Base-by-base conservation (phyloP, 2,888 invertebrate genomes). In the Sphaerophoria taeniata region DNA sequence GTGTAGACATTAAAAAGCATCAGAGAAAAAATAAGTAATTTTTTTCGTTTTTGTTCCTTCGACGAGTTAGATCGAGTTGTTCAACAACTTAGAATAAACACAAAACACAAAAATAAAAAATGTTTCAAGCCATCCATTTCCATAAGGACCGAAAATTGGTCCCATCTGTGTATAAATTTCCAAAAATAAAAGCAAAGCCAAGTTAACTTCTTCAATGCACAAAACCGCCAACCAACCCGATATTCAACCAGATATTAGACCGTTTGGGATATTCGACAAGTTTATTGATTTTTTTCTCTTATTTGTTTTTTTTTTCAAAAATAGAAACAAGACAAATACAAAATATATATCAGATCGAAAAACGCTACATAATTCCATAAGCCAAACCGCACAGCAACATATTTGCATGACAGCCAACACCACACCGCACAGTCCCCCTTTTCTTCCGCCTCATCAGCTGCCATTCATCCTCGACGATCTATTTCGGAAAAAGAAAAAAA, bases 281-380 rank as follows among this genome's bases (percentile, higher is more conserved):
- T 61, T 72, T 84, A 84, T 84, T 84, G 84, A 84, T 84, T 84
- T 76, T 82, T 12, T 2, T 56, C 24, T 24, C 24, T 24, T 60
- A 39, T 60, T 24, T 60, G 24, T 60, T 43, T 43, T 12, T 9
- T 14, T 24, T 24, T 24, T 45, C 6, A 31, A 61, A 24, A 45
- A 45, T n/a, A 33, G 2, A 16, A 16, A 61, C 16, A 43, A 9
- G 34, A 14, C 55, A 58, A 67, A 16, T 70, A 39, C 43, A 63
- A 65, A 56, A 61, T 70, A 71, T 84, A 75, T 60, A 80, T 80
- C 80, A 71, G 72, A 84, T 84, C 75, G 75, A 60, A 80, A 82
- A 77, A 75, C 60, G 36, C 58, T 80, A 61, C 84, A 84, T 84
- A 84, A 84, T 84, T 84, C 80, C 80, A 75, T 84, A 84, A 80